Conservation (phyloP, 2,113 vertebrate species). For the Naja naja region DNA sequence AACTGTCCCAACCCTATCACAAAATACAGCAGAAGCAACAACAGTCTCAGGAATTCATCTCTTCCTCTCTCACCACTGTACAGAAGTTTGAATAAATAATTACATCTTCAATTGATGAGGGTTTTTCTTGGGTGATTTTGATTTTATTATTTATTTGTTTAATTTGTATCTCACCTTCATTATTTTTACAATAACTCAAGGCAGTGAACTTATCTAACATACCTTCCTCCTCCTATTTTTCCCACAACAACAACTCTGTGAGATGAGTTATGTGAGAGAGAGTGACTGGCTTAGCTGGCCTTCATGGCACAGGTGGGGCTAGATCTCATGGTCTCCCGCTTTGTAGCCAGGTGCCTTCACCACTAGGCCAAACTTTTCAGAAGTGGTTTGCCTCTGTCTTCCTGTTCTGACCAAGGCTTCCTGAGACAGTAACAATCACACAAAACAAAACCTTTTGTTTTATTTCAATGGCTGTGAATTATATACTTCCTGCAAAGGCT, state of each 20-base stretch:
- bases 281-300: neutral
- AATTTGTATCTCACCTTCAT: neutral
- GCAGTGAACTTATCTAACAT: neutral
- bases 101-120: neutral
- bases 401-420: neutral
- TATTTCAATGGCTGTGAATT: too few relatives aligned
- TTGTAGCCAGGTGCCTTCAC: neutral
- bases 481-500: too few relatives aligned
- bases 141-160: neutral
- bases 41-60: neutral
- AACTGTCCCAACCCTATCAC: neutral
- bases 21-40: neutral
- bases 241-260: too few relatives aligned
- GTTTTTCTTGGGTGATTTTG: neutral
- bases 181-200: neutral
- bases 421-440: too few relatives aligned
- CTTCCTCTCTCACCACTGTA: neutral
- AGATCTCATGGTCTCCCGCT: neutral
- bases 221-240: neutral
- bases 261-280: neutral
- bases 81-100: neutral
- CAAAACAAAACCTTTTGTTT: neutral
- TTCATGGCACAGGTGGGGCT: neutral
- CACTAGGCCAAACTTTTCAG: neutral
- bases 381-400: neutral